Evolutionary conservation across 2,797 vertebrate genomes (phyloP).

Genomic region (Malurus leucopterus): DNA sequence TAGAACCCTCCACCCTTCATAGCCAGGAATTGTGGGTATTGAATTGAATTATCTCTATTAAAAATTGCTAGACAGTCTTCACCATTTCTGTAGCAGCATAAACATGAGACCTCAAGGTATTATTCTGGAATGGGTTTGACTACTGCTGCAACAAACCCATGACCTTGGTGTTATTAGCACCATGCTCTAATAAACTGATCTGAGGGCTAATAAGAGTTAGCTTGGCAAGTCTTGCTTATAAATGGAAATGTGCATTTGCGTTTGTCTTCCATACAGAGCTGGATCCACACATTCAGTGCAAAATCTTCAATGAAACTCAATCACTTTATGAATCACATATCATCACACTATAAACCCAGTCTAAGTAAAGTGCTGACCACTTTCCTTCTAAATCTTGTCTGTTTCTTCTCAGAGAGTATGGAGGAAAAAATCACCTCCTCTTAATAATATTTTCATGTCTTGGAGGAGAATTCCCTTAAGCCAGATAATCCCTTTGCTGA

Average conservation of each 20-base stretch:
- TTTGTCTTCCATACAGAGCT: neutral
- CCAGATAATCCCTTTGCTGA: neutral
- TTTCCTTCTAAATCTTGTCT: neutral
- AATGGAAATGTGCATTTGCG: neutral
- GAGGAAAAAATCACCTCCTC: neutral
- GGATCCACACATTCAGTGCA: neutral
- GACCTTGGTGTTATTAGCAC: neutral
- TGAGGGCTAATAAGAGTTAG: neutral
- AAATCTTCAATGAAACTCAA: neutral
- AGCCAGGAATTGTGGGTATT: neutral
- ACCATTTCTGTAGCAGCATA: neutral
- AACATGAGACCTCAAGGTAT: neutral
- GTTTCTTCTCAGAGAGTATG: neutral
- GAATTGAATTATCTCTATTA: neutral
- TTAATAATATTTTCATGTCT: neutral
- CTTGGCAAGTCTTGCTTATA: neutral
- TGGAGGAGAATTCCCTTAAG: neutral
- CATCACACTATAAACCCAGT: neutral
- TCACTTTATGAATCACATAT: neutral
- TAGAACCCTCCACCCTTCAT: neutral
- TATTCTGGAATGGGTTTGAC: neutral
- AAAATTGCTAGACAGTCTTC: neutral
- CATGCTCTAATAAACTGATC: neutral
- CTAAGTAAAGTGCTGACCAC: neutral
- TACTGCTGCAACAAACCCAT: rapidly evolving